Evolutionary conservation across 2,797 vertebrate genomes (phyloP).

Genomic region (Sebastes cheni): DNA sequence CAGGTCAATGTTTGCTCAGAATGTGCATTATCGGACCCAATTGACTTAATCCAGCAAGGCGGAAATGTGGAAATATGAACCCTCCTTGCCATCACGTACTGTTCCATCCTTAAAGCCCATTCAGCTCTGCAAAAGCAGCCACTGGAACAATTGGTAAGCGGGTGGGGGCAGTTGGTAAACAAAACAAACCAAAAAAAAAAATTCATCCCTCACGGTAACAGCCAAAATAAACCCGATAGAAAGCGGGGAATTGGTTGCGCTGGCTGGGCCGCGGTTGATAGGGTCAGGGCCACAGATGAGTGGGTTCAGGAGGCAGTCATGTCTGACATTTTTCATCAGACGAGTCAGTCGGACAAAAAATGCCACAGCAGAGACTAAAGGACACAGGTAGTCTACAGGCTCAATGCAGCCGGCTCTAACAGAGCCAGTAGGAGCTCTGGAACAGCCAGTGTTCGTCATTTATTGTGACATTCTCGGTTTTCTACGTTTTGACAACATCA

Average conservation of each 20-base stretch:
- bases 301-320: conserved; percentile 54
- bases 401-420: not conserved
- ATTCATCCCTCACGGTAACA: not conserved
- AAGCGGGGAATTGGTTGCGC: conserved; percentile 34
- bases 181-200: not conserved
- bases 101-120: conserved; percentile 38
- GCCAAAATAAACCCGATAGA: conserved; percentile 49
- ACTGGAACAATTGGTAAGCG: conserved; percentile 49
- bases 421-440: not conserved
- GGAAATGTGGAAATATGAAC: conserved; percentile 64
- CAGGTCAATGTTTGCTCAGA: conserved; percentile 59
- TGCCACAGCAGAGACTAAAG: conserved; percentile 36
- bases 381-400: conserved; percentile 21
- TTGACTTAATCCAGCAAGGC: conserved; percentile 70
- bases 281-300: conserved; percentile 64
- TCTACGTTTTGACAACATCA: not conserved
- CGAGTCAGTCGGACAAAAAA: conserved; percentile 35
- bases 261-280: conserved; percentile 34
- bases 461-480: not conserved
- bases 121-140: conserved; percentile 36
- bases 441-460: not conserved
- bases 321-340: conserved; percentile 65
- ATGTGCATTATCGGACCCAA: conserved; percentile 63
- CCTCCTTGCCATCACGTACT: conserved; percentile 9
- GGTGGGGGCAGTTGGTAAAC: conserved; percentile 21